Evolutionary conservation across 2,888 invertebrate species (phyloP).

Genomic region (Notodromas monacha): DNA sequence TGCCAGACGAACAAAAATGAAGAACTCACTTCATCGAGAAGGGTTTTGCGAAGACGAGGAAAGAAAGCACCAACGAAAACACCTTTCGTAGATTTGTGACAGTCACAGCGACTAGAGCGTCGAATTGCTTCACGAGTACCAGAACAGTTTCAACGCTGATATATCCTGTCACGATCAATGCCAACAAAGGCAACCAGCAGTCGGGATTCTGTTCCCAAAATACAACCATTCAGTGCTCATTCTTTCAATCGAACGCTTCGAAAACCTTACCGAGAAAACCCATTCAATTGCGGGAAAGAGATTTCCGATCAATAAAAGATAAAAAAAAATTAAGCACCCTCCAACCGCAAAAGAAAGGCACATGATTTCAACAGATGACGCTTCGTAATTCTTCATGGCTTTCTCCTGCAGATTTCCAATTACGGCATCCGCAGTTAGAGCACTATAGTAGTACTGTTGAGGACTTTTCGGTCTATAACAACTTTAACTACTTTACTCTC

Average conservation of each 20-base stretch:
- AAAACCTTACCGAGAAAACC: slow-evolving; percentile 30
- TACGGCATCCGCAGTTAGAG: slow-evolving; percentile 65
- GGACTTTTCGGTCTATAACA: too few relatives aligned
- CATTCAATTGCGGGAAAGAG: slow-evolving; percentile 36
- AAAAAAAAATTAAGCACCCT: slow-evolving; percentile 38
- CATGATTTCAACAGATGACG: slow-evolving; percentile 63
- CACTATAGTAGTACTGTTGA: too few relatives aligned
- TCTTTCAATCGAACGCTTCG: too few relatives aligned
- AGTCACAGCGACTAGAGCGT: slow-evolving; percentile 71
- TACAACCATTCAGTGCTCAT: too few relatives aligned
- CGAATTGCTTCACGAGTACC: slow-evolving; percentile 51
- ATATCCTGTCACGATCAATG: slow-evolving; percentile 65
- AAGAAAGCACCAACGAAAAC: slow-evolving; percentile 64
- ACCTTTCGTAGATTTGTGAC: slow-evolving; percentile 70
- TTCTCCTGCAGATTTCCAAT: slow-evolving; percentile 94
- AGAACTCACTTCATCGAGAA: slow-evolving; percentile 50
- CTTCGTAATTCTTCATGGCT: slow-evolving; percentile 48
- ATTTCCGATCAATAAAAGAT: slow-evolving; percentile 36
- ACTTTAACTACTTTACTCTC: too few relatives aligned
- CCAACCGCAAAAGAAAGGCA: slow-evolving; percentile 70
- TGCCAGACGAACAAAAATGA: too few relatives aligned
- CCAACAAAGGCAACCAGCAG: too few relatives aligned
- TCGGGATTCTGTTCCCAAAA: too few relatives aligned
- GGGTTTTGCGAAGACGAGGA: slow-evolving; percentile 70
- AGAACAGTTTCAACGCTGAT: slow-evolving; percentile 73